Percentiles rank a stretch among this genome's conserved stretches.
phyloP scores from a whole-genome alignment of 2,113 vertebrate species.

The Sebastes fasciatus region DNA sequence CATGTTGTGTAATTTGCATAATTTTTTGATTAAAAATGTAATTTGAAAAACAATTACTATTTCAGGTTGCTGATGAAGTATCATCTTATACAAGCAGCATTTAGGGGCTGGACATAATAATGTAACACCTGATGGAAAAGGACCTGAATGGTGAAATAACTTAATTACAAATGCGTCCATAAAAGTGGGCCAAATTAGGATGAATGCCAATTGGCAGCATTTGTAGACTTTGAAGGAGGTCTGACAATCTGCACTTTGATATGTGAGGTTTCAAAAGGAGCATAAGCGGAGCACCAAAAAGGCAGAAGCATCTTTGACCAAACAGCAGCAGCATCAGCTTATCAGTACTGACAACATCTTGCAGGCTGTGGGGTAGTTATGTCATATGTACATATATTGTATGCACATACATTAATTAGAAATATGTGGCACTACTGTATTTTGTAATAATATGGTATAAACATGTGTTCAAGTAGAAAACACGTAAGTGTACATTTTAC shows the following conservation, averaged over 20 bases:
- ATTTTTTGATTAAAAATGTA: neutral
- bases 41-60: neutral
- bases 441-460: neutral
- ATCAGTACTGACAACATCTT: neutral
- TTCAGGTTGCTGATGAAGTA: neutral
- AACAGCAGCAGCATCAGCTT: neutral
- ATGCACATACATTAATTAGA: neutral
- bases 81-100: neutral
- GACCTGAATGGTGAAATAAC: neutral
- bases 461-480: too few relatives aligned
- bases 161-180: neutral
- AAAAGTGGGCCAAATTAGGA: neutral
- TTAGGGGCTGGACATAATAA: neutral
- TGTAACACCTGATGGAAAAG: neutral
- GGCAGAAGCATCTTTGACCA: neutral
- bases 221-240: slow-evolving; percentile 1
- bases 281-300: neutral
- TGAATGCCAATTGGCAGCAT: slow-evolving; percentile 10
- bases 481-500: neutral
- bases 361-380: neutral
- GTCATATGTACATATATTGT: neutral
- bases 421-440: neutral
- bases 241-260: slow-evolving; percentile 6
- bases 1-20: neutral
- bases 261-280: slow-evolving; percentile 1